Evolutionary conservation across 1,140 invertebrate species (phyloP), one percentile per base, ranked within the genome.

Genomic region (Ceratoteleas bidentatus): DNA sequence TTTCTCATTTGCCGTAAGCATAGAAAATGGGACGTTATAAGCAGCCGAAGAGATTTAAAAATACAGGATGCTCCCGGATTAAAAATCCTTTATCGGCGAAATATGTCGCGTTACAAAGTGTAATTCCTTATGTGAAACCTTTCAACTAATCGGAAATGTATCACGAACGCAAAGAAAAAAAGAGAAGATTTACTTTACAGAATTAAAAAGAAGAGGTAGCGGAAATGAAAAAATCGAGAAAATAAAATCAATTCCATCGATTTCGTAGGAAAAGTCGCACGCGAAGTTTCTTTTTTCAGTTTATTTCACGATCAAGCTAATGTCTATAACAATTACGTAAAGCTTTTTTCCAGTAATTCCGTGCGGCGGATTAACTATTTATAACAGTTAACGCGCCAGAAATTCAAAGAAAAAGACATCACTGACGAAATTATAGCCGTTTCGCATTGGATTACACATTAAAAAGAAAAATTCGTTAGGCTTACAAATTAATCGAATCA

Each of bases 141-240:
- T 61, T 61, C 43, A 50, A 61, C 45, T 34, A 34, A 61, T 61
- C 13, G 45, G n/a, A n/a, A n/a, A n/a, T n/a, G n/a, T n/a, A n/a
- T n/a, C n/a, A n/a, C n/a, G n/a, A n/a, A n/a, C n/a, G n/a, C n/a
- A n/a, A n/a, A n/a, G n/a, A n/a, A n/a, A 61, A 61, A 11, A 33
- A 13, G 49, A 34, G 33, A 36, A 49, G 49, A 62, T 50, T 49
- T 49, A 52, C 15, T 52, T 24, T 0, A 0, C 16, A 15, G 16
- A 52, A 52, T 24, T 47, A 60, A 60, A 38, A 32, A n/a, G n/a
- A 40, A 34, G 53, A 14, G n/a, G 33, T 32, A 4, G 11, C 40
- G n/a, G 40, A 9, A 10, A 10, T 43, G 40, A 43, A n/a, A n/a
- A 9, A 43, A 43, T 24, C 24, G 24, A 24, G 24, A 24, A 24